These are phyloP conservation scores for Synchiropus splendidus DNA, from an alignment of 2,113 vertebrate genomes.

Conservation along the genomic window DNA sequence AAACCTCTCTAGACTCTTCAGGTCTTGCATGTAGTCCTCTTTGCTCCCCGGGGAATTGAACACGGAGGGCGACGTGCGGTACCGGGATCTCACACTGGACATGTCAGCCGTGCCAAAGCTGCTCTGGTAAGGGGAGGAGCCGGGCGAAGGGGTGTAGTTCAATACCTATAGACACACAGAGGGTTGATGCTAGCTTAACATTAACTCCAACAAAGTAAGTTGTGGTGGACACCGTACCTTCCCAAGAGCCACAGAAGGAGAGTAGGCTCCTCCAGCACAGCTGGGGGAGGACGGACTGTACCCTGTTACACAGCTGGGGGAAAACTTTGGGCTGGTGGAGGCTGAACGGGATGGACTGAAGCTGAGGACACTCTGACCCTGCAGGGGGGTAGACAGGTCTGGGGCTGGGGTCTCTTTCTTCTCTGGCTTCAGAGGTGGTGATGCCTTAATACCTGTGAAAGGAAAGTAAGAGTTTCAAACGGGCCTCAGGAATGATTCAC, in stretches of 20 bases:
- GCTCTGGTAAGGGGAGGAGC: conserved; percentile 65
- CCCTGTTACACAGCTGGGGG: conserved; percentile 69
- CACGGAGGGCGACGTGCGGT: conserved; percentile 76
- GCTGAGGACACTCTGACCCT: conserved; percentile 89
- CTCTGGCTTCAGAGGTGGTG: conserved; percentile 67
- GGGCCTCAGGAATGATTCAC: not conserved
- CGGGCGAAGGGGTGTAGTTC: conserved; percentile 70
- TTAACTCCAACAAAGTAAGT: not conserved
- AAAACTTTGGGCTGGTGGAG: conserved; percentile 81
- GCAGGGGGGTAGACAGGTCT: conserved; percentile 68
- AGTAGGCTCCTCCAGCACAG: conserved; percentile 62
- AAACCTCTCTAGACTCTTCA: conserved; percentile 64
- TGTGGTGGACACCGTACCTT: conserved; percentile 61
- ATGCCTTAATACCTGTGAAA: conserved; percentile 68
- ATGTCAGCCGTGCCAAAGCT: conserved; percentile 73
- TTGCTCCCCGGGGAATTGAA: conserved; percentile 83
- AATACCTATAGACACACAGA: conserved; percentile 57
- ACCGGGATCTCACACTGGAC: conserved; percentile 73
- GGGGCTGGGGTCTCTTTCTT: conserved; percentile 66
- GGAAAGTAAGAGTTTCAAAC: not conserved
- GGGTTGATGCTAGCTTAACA: no score
- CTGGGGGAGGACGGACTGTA: conserved; percentile 77
- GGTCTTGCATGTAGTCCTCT: conserved; percentile 85
- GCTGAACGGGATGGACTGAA: conserved; percentile 84
- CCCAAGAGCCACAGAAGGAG: conserved; percentile 62